Evolutionary conservation across 2,113 vertebrate genomes (phyloP), one percentile per base, ranked within the genome.

Genomic region (Thryonomys swinderianus): DNA sequence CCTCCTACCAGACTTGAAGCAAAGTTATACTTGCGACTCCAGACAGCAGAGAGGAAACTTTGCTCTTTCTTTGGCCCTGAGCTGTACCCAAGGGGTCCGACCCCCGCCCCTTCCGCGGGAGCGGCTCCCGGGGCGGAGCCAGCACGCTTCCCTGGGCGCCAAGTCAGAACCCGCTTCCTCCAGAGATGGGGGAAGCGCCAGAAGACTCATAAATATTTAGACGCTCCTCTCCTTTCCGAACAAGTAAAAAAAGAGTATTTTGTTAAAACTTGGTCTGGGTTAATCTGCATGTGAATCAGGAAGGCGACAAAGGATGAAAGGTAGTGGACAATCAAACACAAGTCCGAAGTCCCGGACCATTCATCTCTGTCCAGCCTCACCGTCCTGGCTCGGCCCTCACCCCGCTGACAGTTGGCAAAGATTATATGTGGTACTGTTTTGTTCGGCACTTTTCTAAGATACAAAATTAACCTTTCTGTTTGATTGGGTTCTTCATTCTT

Each of bases 111-210:
- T 7, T 20, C 27, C 59, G 6, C 21, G 17, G 81, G 59, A 64
- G 42, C 81, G 9, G 40, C 53, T 98, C 48, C 48, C 5, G 48
- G 48, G 6, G 48, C 48, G 6, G 48, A 5, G 98, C 98, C 98
- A 98, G 99, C 98, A 98, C 98, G 27, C 48, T 1, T 25, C 66
- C 97, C 96, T 97, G 97, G 98, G 98, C 98, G 98, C 99, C 98
- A 99, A 99, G n/a, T n/a, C 98, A 98, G 99, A 98, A 98, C 98
- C 90, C 97, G 98, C 98, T 98, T 98, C 98, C 98, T 98, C 98
- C 98, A 97, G 98, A 97, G 97, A 98, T 97, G 90, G 42, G 96
- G 92, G 80, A 97, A 97, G 97, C 91, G 80, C 85, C 98, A n/a
- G 48, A 51, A 51, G 5, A 5, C 48, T 98, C 98, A 98, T 98